Percentiles rank a stretch among this genome's conserved stretches.
Conservation (phyloP, 2,113 vertebrate genomes). For the Bambusicola thoracicus region DNA sequence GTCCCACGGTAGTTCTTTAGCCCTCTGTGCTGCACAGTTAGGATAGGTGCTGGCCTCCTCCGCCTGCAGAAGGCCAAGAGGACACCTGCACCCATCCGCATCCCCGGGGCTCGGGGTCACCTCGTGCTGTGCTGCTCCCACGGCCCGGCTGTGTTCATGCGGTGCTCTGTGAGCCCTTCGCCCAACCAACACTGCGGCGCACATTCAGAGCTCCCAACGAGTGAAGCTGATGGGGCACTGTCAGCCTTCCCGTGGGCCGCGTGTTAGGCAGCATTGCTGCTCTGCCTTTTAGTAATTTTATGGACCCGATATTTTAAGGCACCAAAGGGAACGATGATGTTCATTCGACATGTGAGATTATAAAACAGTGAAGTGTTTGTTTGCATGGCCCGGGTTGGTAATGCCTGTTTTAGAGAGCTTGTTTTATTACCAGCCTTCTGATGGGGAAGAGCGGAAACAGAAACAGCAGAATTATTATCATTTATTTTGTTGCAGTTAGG, state of each 20-base stretch:
- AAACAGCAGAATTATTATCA: background rate
- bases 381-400: conserved; percentile 26
- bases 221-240: background rate
- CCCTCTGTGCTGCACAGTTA: background rate
- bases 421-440: background rate
- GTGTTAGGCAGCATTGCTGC: background rate
- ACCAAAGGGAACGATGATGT: conserved; percentile 41
- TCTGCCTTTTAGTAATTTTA: conserved; percentile 41
- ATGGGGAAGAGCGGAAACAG: background rate
- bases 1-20: background rate
- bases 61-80: background rate
- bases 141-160: too few species aligned
- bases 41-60: background rate
- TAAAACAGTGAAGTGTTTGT: conserved; percentile 50
- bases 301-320: conserved; percentile 36
- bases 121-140: too few species aligned
- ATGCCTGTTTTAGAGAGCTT: background rate
- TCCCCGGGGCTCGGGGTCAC: background rate
- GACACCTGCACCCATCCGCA: background rate
- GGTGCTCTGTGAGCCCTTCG: background rate
- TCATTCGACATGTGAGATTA: conserved; percentile 1
- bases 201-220: background rate
- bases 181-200: background rate
- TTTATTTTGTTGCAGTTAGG: background rate
- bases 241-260: background rate